A percentile compares a stretch with the other conserved stretches of the same genome.
phyloP scores from a whole-genome alignment of 1,140 invertebrate genomes.

The Drosophila pallidifrons region DNA sequence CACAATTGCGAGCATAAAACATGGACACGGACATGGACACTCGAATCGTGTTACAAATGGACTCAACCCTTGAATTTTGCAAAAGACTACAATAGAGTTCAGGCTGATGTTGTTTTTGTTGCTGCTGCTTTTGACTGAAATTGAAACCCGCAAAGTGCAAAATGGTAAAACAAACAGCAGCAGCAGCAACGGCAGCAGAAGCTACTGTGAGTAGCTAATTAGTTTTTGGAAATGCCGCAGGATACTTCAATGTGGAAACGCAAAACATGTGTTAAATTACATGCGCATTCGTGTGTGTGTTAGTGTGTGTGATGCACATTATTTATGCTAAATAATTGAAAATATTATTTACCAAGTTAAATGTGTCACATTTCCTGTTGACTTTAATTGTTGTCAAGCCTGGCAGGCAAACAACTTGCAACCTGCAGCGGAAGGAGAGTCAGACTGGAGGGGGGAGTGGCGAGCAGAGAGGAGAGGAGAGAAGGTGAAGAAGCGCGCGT shows the following conservation, averaged over 20 bases:
- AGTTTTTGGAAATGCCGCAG: constrained; percentile 76
- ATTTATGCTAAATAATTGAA: constrained; percentile 80
- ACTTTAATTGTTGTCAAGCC: constrained; percentile 80
- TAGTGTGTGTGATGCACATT: constrained; percentile 30
- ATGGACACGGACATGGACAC: neutral
- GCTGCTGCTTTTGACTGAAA: constrained; percentile 21
- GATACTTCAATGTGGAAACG: constrained; percentile 64
- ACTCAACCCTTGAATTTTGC: constrained; percentile 10
- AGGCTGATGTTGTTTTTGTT: constrained; percentile 19
- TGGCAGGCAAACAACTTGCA: constrained; percentile 41
- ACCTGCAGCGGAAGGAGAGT: too few relatives aligned
- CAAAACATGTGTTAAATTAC: constrained; percentile 76
- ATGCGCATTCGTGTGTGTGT: constrained; percentile 17
- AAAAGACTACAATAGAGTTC: neutral
- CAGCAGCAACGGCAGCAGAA: constrained; percentile 1
- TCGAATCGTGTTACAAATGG: constrained; percentile 30
- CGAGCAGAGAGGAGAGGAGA: constrained; percentile 3
- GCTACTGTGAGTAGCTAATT: constrained; percentile 64
- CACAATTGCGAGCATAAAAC: neutral
- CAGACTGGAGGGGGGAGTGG: too few relatives aligned
- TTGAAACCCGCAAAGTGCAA: constrained; percentile 29
- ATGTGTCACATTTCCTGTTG: constrained; percentile 82
- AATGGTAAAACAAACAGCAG: constrained; percentile 26
- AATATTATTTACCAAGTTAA: constrained; percentile 79
- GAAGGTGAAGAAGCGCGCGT: neutral